Conservation (phyloP, 2,113 vertebrate species). For the Probosciger aterrimus region DNA sequence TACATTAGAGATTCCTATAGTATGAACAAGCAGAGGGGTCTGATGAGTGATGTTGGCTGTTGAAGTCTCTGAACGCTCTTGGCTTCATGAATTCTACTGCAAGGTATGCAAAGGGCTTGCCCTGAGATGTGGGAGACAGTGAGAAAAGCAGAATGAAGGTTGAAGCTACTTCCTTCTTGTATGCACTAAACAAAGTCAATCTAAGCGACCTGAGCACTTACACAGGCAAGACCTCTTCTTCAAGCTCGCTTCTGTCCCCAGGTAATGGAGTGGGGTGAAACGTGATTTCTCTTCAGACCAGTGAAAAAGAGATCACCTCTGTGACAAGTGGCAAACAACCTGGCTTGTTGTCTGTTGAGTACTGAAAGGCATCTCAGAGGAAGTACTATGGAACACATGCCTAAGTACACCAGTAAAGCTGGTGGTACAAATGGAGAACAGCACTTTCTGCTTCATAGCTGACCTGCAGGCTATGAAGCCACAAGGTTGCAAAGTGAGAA, state of each 20-base stretch:
- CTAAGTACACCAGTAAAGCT: not conserved
- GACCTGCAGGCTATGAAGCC: not conserved
- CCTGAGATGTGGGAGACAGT: not conserved
- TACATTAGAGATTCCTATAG: not conserved
- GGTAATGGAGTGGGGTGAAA: not conserved
- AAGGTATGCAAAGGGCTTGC: not conserved
- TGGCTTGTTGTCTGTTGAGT: not conserved
- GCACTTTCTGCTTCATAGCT: not conserved
- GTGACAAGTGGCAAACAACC: not conserved
- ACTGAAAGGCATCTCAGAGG: not conserved
- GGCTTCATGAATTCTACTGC: not conserved
- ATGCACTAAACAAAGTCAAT: not conserved
- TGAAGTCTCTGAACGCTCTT: not conserved
- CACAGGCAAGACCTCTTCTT: not conserved
- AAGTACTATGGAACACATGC: not conserved
- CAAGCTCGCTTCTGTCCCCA: not conserved
- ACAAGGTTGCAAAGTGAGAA: not conserved
- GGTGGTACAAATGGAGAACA: not conserved
- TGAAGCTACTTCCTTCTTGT: not conserved
- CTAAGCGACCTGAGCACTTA: not conserved
- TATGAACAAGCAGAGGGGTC: not conserved
- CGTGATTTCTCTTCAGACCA: not conserved
- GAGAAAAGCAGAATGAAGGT: not conserved
- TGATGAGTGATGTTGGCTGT: not conserved
- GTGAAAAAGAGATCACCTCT: accelerated